Evolutionary conservation across 2,113 vertebrate species (phyloP), one percentile per base, ranked within the genome.

Genomic region (Alectura lathami): DNA sequence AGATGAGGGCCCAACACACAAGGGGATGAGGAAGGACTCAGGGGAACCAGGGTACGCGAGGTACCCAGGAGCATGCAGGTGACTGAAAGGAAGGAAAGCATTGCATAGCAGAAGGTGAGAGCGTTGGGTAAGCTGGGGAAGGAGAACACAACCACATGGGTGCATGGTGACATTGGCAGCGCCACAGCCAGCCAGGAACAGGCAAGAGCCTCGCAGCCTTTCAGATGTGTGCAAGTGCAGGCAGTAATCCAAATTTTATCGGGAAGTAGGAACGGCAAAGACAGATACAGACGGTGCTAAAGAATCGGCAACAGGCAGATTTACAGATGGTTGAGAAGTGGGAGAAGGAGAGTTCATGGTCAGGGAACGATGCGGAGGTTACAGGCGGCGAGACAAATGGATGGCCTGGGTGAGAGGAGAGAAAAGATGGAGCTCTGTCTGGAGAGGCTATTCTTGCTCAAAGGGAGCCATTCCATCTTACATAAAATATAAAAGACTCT

Each of bases 61-160:
- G 42, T 8, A n/a, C 38, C 24, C 0, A 1, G 51, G 51, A 85
- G 27, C 36, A 34, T 0, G 0, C n/a, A 76, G 32, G 14, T 40
- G 50, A 29, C 0, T 20, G 73, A 70, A 81, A 83, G 56, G 30
- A 74, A 70, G 79, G 40, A 43, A 67, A 74, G 40, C 0, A 0
- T 6, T 40, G 59, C 17, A 60, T 77, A 68, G 2, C 34, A 43
- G 27, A 69, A 57, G 0, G 7, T 17, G 51, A 43, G 78, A 69
- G 0, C 0, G 8, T 45, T 17, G 38, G 21, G 38, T 32, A 4
- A 83, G 42, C 23, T 45, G 57, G 69, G 20, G 0, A 0, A 3
- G 47, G 34, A 70, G 24, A 92, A 13, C 4, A 45, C 32, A 3
- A 5, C 34, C 0, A 0, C 5, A 13, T 10, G 14, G 83, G 66